Evolutionary conservation across 2,888 invertebrate species (phyloP), one percentile per base, ranked within the genome.

Genomic region (Rhagonycha fulva): DNA sequence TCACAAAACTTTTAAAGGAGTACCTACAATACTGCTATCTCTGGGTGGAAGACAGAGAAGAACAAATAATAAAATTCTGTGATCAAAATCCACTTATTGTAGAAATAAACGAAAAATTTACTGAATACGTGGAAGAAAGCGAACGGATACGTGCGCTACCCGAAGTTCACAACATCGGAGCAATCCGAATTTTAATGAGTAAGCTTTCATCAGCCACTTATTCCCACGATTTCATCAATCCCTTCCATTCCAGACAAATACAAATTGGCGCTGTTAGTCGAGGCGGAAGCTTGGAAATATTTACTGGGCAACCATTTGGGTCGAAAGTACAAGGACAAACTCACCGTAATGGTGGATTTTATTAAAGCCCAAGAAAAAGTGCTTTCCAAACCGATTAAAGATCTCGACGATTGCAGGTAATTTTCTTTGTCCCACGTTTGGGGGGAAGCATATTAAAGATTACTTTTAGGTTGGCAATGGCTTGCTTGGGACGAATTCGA

Each of bases 211-310:
- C 12, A 5, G 12, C 12, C 12, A 5, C 12, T 32, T 32, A 4
- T 19, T 19, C 19, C 4, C n/a, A 5, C 11, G 2, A 32, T 32
- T 5, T n/a, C 12, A 32, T 12, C n/a, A 5, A 12, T n/a, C 12
- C 4, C 4, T 32, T 32, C 32, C 32, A 4, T 23, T 86, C 70
- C 81, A 93, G 94, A 92, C 71, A 89, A 91, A 80, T 89, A 92
- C 32, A 93, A 93, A 86, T 85, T 91, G 30, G 93, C 91, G 0
- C 86, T 96, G 60, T 87, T 92, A 66, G 91, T 93, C 9, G 96
- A 96, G 88, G 94, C 95, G 0, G 90, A 93, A 79, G 92, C 93
- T 70, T 96, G 96, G 96, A 96, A 95, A 86, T 88, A 91, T 76
- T 89, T 91, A 14, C 88, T 95, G 72, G 96, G 96, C 0, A 91